Evolutionary conservation across 2,888 invertebrate genomes (phyloP), one percentile per base, ranked within the genome.

Genomic region (Erebia ligea): DNA sequence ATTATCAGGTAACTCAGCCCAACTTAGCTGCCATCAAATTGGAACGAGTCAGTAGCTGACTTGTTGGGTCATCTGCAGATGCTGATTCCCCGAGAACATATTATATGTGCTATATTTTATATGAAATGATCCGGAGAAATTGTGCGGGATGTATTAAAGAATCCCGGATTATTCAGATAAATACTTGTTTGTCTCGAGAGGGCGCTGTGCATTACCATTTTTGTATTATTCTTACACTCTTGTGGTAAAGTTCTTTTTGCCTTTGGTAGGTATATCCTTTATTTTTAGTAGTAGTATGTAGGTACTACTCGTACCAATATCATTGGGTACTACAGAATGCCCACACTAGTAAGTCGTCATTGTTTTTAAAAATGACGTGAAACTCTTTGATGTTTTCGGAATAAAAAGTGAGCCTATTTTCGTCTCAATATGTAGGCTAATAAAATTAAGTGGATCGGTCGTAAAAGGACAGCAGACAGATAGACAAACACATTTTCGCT

Each of bases 91-190:
- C 48, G n/a, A 50, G 65, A 52, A 68, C 66, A 73, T 73, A 69
- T 71, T 73, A 73, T 69, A 73, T 59, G 58, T 25, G 57, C 73
- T 70, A 70, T 73, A 73, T 70, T 64, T 70, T 73, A 73, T 73
- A 59, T 57, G 67, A 62, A 71, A 73, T 54, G 59, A 67, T 71
- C 67, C 67, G 54, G 62, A 40, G 71, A 68, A 73, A 71, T 73
- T 66, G 34, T 56, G 65, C 63, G 40, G 70, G 67, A 68, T 48
- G 56, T 70, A 70, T 58, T 62, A 64, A 73, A 58, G 69, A 67
- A 48, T 58, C 48, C 10, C 25, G 57, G 45, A 56, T 67, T 48
- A 56, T 67, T 48, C 52, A 11, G 65, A 65, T 65, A 65, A 65
- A 69, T 65, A 59, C 58, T n/a, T 52, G 48, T 69, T 54, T 52